phyloP scores from a whole-genome alignment of 1,140 invertebrate genomes.

The Palaemon carinicauda region DNA sequence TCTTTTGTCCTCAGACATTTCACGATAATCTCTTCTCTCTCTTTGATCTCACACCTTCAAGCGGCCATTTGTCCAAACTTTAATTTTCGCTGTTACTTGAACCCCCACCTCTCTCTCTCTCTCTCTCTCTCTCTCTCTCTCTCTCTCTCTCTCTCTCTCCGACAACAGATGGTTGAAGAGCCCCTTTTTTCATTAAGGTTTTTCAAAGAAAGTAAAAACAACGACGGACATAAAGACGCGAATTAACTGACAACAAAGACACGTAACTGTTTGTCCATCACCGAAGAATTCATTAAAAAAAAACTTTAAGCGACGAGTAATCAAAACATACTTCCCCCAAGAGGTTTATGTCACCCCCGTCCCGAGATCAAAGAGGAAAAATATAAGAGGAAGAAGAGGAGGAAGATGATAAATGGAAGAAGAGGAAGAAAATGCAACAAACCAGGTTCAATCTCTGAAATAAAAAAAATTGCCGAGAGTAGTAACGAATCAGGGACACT shows the following conservation, averaged over 20 bases:
- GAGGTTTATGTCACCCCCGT: too few species aligned
- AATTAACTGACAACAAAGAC: too few species aligned
- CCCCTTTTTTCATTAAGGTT: not conserved
- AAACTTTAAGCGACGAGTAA: too few species aligned
- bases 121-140: slow-evolving; percentile 14
- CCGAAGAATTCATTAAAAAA: too few species aligned
- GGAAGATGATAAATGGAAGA: not conserved
- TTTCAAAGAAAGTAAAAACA: too few species aligned
- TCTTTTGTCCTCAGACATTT: not conserved
- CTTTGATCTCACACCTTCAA: too few species aligned
- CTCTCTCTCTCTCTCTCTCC: slow-evolving; percentile 5
- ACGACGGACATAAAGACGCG: too few species aligned
- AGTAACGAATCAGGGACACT: not conserved
- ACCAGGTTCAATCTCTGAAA: not conserved
- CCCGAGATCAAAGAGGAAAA: not conserved
- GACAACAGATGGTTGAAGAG: not conserved
- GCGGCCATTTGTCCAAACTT: not conserved
- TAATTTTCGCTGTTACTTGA: not conserved
- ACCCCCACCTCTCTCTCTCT: not conserved
- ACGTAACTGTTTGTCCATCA: too few species aligned
- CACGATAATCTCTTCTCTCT: too few species aligned
- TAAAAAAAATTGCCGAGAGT: not conserved
- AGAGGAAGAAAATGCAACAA: not conserved
- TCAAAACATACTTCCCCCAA: too few species aligned
- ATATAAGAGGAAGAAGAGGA: not conserved